Percentiles rank a stretch among this genome's conserved stretches.
These are phyloP conservation scores for Ypsolopha sequella DNA, from an alignment of 2,888 invertebrate species.

Conservation along the genomic window DNA sequence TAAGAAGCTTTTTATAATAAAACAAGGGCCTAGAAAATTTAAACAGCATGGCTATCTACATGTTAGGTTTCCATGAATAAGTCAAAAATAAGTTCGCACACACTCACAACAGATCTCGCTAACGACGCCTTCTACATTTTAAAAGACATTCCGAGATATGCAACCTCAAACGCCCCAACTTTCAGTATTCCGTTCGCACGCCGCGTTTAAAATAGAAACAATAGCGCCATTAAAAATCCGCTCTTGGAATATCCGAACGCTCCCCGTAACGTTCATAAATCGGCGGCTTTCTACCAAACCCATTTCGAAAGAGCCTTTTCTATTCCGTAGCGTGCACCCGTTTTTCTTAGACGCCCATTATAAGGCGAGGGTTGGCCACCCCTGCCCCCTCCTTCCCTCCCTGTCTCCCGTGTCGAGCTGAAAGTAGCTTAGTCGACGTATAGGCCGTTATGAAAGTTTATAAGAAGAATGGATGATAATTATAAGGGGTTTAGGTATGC, in stretches of 20 bases:
- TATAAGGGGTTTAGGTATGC: constrained; percentile 62
- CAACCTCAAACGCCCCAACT: constrained; percentile 20
- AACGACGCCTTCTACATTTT: too few species aligned
- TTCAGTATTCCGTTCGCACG: constrained; percentile 66
- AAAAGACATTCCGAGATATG: constrained; percentile 24
- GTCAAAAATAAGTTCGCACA: constrained; percentile 5
- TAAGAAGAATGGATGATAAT: constrained; percentile 71
- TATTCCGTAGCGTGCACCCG: constrained; percentile 67
- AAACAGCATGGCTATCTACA: too few species aligned
- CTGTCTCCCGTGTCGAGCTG: constrained; percentile 28
- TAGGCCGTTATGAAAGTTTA: constrained; percentile 70
- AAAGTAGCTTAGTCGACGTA: constrained; percentile 69
- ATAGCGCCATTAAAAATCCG: constrained; percentile 67
- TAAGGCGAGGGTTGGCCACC: constrained; percentile 36
- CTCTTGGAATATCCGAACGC: constrained; percentile 64
- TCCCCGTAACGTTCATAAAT: constrained; percentile 67
- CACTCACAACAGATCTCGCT: constrained; percentile 4
- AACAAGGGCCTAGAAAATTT: too few species aligned
- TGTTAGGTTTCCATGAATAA: too few species aligned
- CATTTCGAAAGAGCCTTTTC: constrained; percentile 69
- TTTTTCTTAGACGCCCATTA: constrained; percentile 69
- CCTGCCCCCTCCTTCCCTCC: constrained; percentile 10
- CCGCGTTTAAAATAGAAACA: constrained; percentile 68
- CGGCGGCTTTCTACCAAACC: constrained; percentile 69
- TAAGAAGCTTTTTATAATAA: too few species aligned